Evolutionary conservation across 2,113 vertebrate species (phyloP), one percentile per base, ranked within the genome.

Genomic region (Psilopsiagon aymara): DNA sequence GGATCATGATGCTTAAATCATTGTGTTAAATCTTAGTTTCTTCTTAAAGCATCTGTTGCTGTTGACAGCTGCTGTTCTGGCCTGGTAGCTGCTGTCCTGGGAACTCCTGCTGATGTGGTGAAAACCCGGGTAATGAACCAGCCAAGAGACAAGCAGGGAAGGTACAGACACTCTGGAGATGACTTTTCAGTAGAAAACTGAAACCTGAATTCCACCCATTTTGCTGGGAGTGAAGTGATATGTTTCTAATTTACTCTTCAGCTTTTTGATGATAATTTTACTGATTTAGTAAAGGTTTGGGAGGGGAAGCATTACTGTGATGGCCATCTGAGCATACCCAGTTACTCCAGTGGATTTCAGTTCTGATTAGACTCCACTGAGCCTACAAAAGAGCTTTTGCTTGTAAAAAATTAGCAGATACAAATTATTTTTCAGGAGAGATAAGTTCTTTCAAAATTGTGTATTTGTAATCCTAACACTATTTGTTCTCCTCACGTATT

Each of bases 71-170:
- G 94, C 77, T 99, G 98, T 79, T 98, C 98, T 18, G 98, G 98
- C 86, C 86, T 99, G 69, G 98, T 99, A 28, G 98, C 98, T 37
- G 98, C 99, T 95, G 96, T 97, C 67, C 96, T 99, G 97, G 98
- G 98, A 96, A 98, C 98, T 35, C 98, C 98, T 35, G 98, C 98
- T 6, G 99, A 99, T 7, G 98, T 99, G 51, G 97, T 99, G 88
- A 99, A 99, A 97, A 99, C 98, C 27, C 96, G 98, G 95, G 98
- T 99, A 93, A 99, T 99, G 99, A 99, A 99, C 95, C 98, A 99
- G 90, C 98, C 98, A 1, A 97, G 98, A 95, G 98, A 99, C 71
- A 91, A 94, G 66, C 97, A 98, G 82, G 98, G 99, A 88, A 98
- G 98, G 99, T 98, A 91, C 6, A 17, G 52, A 57, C 62, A 16